Percentiles rank a stretch among this genome's conserved stretches.
phyloP scores from a whole-genome alignment of 30 jellyfish, hydroid and myxozoan species.

The Rhopilema esculentum region DNA sequence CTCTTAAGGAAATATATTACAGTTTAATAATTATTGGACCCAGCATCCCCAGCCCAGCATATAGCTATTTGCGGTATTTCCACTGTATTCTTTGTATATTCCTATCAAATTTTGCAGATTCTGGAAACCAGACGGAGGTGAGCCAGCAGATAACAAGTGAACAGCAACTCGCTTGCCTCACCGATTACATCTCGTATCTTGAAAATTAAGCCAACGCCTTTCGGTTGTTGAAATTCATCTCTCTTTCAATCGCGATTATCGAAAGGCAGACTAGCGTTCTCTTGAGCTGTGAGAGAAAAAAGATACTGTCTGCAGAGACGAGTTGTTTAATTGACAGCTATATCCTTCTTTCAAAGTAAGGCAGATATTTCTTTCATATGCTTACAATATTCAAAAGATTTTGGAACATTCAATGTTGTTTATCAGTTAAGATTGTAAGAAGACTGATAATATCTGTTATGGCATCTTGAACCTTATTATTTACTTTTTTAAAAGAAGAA shows the following conservation, averaged over 20 bases:
- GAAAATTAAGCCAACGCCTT: constrained; percentile 33
- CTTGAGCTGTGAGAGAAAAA: neutral
- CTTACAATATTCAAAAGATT: too few relatives aligned
- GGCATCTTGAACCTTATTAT: too few relatives aligned
- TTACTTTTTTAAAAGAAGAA: too few relatives aligned
- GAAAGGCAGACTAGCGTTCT: neutral
- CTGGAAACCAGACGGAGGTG: constrained; percentile 11
- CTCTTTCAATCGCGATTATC: neutral
- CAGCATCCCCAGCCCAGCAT: too few relatives aligned
- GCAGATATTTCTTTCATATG: neutral
- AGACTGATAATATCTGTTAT: too few relatives aligned
- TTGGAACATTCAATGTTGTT: too few relatives aligned
- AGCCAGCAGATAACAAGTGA: constrained; percentile 17
- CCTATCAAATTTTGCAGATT: constrained; percentile 50
- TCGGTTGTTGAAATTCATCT: neutral
- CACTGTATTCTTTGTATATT: too few relatives aligned
- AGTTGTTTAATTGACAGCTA: neutral
- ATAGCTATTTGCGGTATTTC: too few relatives aligned
- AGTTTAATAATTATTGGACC: too few relatives aligned
- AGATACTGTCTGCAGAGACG: neutral
- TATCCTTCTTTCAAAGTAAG: neutral
- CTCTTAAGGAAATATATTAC: too few relatives aligned
- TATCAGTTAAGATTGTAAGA: too few relatives aligned
- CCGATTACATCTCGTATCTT: constrained; percentile 54
- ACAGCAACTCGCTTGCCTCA: constrained; percentile 52